phyloP scores from a whole-genome alignment of 1,140 invertebrate species.

The Pectinophora gossypiella region DNA sequence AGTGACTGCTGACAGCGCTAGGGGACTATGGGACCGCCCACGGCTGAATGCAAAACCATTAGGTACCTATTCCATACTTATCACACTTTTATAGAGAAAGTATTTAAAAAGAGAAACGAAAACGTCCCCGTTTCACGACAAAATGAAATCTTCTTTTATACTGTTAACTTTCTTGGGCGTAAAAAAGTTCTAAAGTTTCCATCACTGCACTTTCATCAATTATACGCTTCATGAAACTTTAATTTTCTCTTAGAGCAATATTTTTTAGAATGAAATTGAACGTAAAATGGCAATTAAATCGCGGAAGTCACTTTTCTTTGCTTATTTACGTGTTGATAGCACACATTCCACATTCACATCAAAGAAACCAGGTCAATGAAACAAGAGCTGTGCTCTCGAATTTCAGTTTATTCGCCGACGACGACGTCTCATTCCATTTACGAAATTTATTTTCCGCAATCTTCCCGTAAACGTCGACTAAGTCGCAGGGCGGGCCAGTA shows the following conservation, averaged over 20 bases:
- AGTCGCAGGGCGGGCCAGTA: constrained; percentile 20
- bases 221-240: constrained; percentile 10
- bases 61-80: no score
- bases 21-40: no score
- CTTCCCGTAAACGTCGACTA: constrained; percentile 26
- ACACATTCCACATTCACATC: constrained; percentile 5
- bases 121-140: no score
- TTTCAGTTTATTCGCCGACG: constrained; percentile 24
- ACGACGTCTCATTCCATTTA: constrained; percentile 34
- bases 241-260: neutral
- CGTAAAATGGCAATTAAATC: constrained; percentile 11
- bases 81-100: no score
- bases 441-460: constrained; percentile 43
- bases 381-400: constrained; percentile 14
- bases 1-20: no score
- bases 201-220: constrained; percentile 14
- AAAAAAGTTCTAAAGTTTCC: constrained; percentile 12
- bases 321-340: neutral
- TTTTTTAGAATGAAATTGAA: neutral
- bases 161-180: constrained; percentile 10
- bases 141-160: no score
- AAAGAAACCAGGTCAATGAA: constrained; percentile 10
- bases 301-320: constrained; percentile 6
- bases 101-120: no score
- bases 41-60: no score